These are phyloP conservation scores for Myzus persicae DNA, from an alignment of 1,140 invertebrate species.

Conservation along the genomic window DNA sequence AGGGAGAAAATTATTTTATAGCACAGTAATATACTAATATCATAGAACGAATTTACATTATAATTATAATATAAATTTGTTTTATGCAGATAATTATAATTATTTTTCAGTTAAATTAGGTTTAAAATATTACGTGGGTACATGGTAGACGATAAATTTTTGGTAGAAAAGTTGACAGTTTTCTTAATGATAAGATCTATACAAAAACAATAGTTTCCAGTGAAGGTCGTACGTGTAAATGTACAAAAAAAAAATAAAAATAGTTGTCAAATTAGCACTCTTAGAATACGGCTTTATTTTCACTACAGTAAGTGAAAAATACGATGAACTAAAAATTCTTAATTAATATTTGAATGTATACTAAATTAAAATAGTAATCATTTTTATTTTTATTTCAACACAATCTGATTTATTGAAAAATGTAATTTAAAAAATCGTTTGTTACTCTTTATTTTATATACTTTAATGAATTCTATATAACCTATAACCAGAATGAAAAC, in stretches of 20 bases:
- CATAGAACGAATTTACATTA: neutral
- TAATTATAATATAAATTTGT: constrained; percentile 18
- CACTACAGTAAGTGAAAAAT: neutral
- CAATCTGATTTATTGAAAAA: neutral
- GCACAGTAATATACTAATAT: neutral
- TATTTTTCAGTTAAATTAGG: neutral
- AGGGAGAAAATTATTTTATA: constrained; percentile 37
- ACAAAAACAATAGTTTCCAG: constrained; percentile 52
- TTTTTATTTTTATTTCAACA: neutral
- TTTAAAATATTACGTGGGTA: neutral
- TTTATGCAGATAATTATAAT: neutral
- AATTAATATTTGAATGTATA: constrained; percentile 5
- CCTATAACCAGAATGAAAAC: neutral
- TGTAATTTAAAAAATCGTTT: neutral
- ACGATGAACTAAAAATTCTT: constrained; percentile 27
- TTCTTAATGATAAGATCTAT: constrained; percentile 23
- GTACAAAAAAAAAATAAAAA: constrained; percentile 28
- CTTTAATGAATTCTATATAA: too few relatives aligned
- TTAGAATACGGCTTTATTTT: neutral
- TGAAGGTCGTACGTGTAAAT: constrained; percentile 53
- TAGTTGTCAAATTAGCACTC: constrained; percentile 32
- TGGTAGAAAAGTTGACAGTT: constrained; percentile 12
- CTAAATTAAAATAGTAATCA: neutral
- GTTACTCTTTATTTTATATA: neutral
- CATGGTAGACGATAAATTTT: neutral